Conservation (phyloP, 92 coral and sea anemone genomes). For the Epizoanthus rinbou region DNA sequence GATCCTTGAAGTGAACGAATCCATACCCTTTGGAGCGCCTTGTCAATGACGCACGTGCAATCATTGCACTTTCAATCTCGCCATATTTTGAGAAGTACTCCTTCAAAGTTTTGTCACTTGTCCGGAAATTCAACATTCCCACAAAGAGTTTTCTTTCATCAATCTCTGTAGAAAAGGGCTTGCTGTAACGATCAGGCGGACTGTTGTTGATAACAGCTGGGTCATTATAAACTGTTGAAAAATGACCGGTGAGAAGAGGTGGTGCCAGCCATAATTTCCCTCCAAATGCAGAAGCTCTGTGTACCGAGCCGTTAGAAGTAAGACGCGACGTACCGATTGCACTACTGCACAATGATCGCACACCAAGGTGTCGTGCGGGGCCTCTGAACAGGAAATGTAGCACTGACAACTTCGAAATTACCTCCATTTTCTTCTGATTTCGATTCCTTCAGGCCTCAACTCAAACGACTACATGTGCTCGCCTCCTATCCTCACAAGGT, state of each 20-base stretch:
- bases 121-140: conserved; percentile 55
- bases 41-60: conserved; percentile 50
- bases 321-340: background rate
- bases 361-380: conserved; percentile 5
- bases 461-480: background rate
- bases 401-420: background rate
- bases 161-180: conserved; percentile 29
- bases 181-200: background rate
- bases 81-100: conserved; percentile 64
- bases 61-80: conserved; percentile 50
- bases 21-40: conserved; percentile 66
- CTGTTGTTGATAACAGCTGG: background rate
- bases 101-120: conserved; percentile 51
- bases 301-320: background rate
- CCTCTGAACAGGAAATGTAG: background rate
- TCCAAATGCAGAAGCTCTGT: background rate
- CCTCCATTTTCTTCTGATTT: conserved; percentile 7
- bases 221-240: background rate
- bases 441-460: background rate
- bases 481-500: no score
- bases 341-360: conserved; percentile 2
- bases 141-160: conserved; percentile 58
- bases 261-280: background rate
- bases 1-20: conserved; percentile 58
- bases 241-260: background rate